phyloP scores from a whole-genome alignment of 64 coral and sea anemone genomes.

The Catalaphyllia jardinei region DNA sequence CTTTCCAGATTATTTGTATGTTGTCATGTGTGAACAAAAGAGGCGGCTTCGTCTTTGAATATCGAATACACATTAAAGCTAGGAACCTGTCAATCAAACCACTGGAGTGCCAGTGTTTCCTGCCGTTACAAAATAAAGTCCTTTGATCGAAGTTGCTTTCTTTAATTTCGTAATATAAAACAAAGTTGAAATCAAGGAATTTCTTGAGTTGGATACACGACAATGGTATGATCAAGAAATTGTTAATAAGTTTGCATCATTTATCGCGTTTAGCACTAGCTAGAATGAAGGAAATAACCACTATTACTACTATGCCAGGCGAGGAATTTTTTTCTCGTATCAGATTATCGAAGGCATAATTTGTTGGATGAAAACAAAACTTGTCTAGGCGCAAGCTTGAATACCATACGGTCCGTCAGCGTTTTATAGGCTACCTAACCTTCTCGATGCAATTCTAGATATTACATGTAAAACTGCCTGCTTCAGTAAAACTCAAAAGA shows the following conservation, averaged over 20 bases:
- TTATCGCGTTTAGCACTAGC: background rate
- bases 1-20: background rate
- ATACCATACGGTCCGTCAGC: background rate
- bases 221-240: background rate
- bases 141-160: no score
- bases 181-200: background rate
- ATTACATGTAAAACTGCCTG: background rate
- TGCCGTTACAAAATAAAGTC: constrained; percentile 1
- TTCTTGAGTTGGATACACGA: background rate
- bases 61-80: background rate
- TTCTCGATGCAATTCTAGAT: background rate
- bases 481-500: background rate
- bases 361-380: no score
- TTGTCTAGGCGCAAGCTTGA: background rate
- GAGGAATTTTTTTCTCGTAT: background rate
- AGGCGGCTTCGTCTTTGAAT: constrained; percentile 19
- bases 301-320: background rate
- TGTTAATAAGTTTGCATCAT: background rate
- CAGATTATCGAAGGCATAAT: background rate
- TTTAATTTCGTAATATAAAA: background rate
- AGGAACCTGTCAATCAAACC: constrained; percentile 8
- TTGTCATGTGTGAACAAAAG: background rate
- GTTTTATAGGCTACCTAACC: no score
- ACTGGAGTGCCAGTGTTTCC: background rate
- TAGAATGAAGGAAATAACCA: background rate